These are phyloP conservation scores for Agriotes lineatus DNA, from an alignment of 2,888 invertebrate species.

Conservation along the genomic window DNA sequence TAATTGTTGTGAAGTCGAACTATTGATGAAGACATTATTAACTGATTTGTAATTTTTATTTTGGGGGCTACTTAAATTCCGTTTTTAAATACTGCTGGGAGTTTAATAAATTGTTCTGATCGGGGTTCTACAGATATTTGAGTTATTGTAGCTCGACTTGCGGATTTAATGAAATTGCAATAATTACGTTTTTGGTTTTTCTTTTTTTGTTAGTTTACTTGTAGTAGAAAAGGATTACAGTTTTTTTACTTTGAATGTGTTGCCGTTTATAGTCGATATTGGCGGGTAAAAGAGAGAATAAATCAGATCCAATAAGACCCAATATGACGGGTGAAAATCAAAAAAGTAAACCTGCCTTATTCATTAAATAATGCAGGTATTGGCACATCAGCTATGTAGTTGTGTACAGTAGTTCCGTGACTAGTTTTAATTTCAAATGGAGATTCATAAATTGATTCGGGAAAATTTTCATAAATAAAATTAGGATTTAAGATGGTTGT, in stretches of 20 bases:
- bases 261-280: background rate
- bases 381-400: background rate
- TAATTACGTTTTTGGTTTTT: background rate
- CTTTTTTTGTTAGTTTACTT: background rate
- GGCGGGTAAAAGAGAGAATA: background rate
- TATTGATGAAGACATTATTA: no score
- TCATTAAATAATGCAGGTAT: background rate
- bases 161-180: background rate
- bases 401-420: background rate
- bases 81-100: no score
- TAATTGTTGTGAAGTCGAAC: no score
- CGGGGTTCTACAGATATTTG: no score
- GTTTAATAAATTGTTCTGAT: no score
- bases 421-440: background rate
- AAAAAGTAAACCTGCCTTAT: background rate
- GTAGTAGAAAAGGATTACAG: slow-evolving; percentile 2
- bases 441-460: background rate
- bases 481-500: no score
- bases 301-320: background rate
- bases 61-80: no score
- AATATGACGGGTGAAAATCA: background rate
- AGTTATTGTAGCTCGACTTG: no score
- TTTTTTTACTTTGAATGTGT: background rate
- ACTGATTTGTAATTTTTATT: no score
- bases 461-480: background rate